Evolutionary conservation across 35 echinoderm and acorn worm species (phyloP).

Genomic region (Strongylocentrotus purpuratus): DNA sequence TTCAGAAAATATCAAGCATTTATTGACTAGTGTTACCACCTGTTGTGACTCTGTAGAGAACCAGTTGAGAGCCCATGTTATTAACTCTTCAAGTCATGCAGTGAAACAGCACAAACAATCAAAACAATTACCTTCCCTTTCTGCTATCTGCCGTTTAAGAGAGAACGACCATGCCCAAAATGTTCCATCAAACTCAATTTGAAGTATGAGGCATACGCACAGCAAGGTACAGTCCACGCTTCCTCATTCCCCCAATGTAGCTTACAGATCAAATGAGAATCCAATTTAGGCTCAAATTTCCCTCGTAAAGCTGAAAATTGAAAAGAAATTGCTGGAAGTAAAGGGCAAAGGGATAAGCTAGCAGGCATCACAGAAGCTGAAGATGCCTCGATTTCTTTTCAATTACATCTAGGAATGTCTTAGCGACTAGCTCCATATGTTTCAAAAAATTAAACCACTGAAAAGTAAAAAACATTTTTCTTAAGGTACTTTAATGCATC

Average conservation of each 20-base stretch:
- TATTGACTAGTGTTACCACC: neutral
- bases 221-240: neutral
- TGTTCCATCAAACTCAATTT: neutral
- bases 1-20: neutral
- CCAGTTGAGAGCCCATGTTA: neutral
- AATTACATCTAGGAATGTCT: neutral
- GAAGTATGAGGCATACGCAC: neutral
- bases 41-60: neutral
- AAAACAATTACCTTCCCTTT: neutral
- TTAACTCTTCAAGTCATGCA: neutral
- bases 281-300: conserved; percentile 17
- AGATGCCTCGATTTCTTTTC: neutral
- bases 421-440: neutral
- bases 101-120: neutral
- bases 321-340: neutral
- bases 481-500: neutral
- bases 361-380: neutral
- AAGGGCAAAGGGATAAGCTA: conserved; percentile 1
- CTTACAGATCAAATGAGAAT: conserved; percentile 11
- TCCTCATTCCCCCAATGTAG: neutral
- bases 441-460: neutral
- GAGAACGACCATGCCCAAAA: neutral
- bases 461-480: neutral
- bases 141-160: neutral
- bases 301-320: conserved; percentile 3